Evolutionary conservation across 1,140 invertebrate species (phyloP), one percentile per base, ranked within the genome.

Genomic region (Drosophila erecta): DNA sequence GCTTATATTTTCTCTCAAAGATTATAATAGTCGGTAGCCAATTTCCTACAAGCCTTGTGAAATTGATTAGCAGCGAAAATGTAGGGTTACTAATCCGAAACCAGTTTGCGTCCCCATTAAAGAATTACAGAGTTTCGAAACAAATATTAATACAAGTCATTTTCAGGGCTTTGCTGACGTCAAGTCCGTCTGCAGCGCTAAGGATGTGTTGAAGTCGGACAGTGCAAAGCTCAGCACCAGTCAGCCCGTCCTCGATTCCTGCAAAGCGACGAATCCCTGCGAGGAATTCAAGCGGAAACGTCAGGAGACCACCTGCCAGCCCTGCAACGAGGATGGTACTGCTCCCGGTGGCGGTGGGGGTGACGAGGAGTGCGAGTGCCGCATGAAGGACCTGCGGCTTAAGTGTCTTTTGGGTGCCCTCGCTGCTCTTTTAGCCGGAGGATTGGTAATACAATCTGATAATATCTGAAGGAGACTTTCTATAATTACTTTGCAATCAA

Each of bases 401-500:
- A 61, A 66, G 30, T 78, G 71, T 20, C 3, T 91, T 0, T 3
- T 90, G 11, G 78, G 66, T 8, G 70, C 80, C 0, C 24, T 91
- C 14, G 90, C 81, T 3, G 87, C 84, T 0, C 58, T 91, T 2
- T 30, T 91, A 2, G 69, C 79, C 4, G 90, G 90, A 37, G 90
- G 87, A 38, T 56, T 91, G 41, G 90, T 91, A 90, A 35, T 33
- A 11, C 0, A 3, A 14, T 4, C 10, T n/a, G 0, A 35, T 12
- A 7, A 35, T 12, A 7, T 37, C 24, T 33, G 4, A 33, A 11
- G 5, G 7, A 10, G 3, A 43, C 17, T 1, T 2, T 4, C 10
- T 12, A 0, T 12, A 14, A 35, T 54, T 35, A 0, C 0, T 6
- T 20, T 2, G 8, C 0, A 10, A 5, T 22, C 1, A 35, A 33